These are phyloP conservation scores for Diuraphis noxia DNA, from an alignment of 1,140 invertebrate species.

Conservation along the genomic window DNA sequence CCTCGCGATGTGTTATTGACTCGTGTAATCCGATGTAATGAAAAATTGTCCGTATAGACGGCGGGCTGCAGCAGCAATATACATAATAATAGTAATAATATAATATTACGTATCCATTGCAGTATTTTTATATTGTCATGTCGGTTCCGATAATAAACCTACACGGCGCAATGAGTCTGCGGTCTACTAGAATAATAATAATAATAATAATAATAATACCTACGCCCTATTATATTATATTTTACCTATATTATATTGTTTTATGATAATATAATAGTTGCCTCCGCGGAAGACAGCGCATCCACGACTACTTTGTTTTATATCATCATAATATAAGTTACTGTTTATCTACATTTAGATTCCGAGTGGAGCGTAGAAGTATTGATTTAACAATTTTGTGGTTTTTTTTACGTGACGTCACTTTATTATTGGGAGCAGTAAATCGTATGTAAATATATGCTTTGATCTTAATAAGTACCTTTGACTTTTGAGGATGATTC, in stretches of 20 bases:
- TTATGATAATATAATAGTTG: neutral
- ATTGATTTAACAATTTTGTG: neutral
- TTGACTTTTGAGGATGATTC: neutral
- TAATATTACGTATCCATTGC: neutral
- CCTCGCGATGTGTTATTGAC: neutral
- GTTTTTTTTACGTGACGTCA: neutral
- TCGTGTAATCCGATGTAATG: slow-evolving; percentile 26
- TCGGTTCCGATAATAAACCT: too few relatives aligned
- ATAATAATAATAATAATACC: too few relatives aligned
- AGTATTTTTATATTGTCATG: neutral
- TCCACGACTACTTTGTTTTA: neutral
- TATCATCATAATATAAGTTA: too few relatives aligned
- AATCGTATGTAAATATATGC: neutral
- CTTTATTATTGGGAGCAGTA: neutral
- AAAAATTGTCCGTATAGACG: slow-evolving; percentile 4
- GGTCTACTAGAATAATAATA: too few relatives aligned
- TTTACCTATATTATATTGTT: neutral
- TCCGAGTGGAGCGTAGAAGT: too few relatives aligned
- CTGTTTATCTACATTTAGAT: neutral
- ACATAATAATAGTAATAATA: neutral
- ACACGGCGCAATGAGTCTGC: neutral
- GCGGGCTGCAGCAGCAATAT: neutral
- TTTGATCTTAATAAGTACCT: too few relatives aligned
- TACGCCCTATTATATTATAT: neutral
- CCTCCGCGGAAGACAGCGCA: neutral